Evolutionary conservation across 2,113 vertebrate species (phyloP).

Genomic region (Aix galericulata): DNA sequence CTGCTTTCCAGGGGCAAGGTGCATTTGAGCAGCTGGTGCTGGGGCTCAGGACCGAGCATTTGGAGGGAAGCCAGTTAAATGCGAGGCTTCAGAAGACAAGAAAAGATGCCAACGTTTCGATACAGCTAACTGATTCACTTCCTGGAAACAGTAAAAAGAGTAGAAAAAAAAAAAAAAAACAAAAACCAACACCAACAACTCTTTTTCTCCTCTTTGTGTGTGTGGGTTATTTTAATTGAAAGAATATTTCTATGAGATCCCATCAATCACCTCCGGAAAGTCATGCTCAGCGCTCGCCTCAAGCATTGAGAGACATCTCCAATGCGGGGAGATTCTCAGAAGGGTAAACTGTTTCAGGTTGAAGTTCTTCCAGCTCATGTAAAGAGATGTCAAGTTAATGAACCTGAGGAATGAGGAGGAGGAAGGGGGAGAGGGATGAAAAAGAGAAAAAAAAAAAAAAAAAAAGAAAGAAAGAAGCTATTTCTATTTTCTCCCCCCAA

Average conservation of each 20-base stretch:
- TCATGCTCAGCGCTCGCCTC: neutral
- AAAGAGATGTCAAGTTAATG: conserved; percentile 50
- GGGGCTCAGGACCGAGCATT: neutral
- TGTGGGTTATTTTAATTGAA: neutral
- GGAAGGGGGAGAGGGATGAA: neutral
- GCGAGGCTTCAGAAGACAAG: neutral
- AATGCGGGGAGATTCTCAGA: neutral
- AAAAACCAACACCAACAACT: too few species aligned
- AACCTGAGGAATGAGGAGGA: conserved; percentile 31
- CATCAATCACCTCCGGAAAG: conserved; percentile 22
- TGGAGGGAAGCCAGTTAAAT: neutral
- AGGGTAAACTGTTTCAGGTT: neutral
- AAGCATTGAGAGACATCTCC: neutral
- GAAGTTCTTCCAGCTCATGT: conserved; percentile 56
- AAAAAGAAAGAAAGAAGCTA: neutral
- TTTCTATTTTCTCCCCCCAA: neutral
- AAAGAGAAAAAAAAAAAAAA: neutral
- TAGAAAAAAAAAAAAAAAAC: neutral
- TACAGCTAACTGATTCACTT: neutral
- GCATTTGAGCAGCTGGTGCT: neutral
- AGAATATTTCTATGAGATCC: neutral
- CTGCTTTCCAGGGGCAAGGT: neutral
- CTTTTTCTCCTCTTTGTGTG: neutral
- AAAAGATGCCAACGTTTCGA: rapidly evolving
- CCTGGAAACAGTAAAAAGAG: neutral